Evolutionary conservation across 2,797 vertebrate genomes (phyloP), one percentile per base, ranked within the genome.

Genomic region (Otolemur crassicaudatus): DNA sequence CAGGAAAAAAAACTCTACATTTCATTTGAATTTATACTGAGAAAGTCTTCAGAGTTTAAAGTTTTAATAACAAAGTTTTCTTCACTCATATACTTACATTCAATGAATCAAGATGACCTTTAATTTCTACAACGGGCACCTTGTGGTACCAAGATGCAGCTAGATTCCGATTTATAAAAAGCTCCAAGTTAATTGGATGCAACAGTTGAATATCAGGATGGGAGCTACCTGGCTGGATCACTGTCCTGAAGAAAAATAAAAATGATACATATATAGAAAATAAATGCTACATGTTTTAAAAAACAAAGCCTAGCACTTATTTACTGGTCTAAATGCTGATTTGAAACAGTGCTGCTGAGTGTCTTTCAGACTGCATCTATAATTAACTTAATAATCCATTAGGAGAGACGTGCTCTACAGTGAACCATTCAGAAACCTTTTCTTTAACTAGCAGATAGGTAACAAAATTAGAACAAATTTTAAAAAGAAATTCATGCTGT

Each of bases 111-210:
- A 99, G 98, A 75, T 98, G 97, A 9, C 99, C 99, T 22, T 98
- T 99, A 94, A 99, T 98, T 97, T 99, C 99, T 82, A 99, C 31
- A 10, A 98, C 98, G 0, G 99, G 99, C 46, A 99, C 98, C 70
- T 98, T 98, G 77, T 98, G 98, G 97, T 99, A 99, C 99, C 99
- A 99, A 83, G 98, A 96, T 31, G 99, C 99, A 89, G 99, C 99
- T 22, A 99, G 98, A 98, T 99, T 99, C 23, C 99, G 98, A 96
- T 98, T 99, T 97, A 99, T 97, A 14, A 97, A 98, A 22, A 99
- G 98, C 93, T 99, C 99, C 49, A 99, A 95, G 98, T 99, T 99
- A 98, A 99, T 99, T n/a, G 99, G 99, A 94, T 99, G 98, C 86
- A 99, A 99, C 84, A 99, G 99, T 94, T 99, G 98, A 46, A 99